Conservation (phyloP, 1,140 invertebrate species). For the Mamestra configurata region DNA sequence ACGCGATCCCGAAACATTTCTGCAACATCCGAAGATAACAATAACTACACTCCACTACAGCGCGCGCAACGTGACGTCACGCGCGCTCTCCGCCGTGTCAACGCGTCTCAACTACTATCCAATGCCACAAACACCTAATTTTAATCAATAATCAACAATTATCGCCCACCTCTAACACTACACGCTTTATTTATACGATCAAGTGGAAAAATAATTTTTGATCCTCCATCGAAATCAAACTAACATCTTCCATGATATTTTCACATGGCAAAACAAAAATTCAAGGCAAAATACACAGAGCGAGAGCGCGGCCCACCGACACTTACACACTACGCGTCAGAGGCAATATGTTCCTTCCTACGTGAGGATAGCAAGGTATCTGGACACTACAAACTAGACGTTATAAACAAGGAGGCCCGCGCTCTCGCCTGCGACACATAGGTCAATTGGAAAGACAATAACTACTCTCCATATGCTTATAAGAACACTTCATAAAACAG, state of each 20-base stretch:
- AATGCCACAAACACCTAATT: slow-evolving; percentile 85
- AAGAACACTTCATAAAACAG: slow-evolving; percentile 87
- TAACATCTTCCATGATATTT: slow-evolving; percentile 75
- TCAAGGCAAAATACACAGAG: slow-evolving; percentile 68
- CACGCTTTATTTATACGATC: slow-evolving; percentile 84
- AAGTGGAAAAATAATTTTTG: slow-evolving; percentile 87
- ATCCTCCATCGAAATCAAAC: slow-evolving; percentile 82
- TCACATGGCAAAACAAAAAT: slow-evolving; percentile 80
- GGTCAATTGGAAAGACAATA: slow-evolving; percentile 59
- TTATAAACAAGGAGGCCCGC: slow-evolving; percentile 54
- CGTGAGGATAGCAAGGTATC: slow-evolving; percentile 57
- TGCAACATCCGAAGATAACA: slow-evolving; percentile 75
- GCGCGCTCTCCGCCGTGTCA: slow-evolving; percentile 51
- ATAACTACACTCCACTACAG: slow-evolving; percentile 75
- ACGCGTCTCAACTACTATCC: slow-evolving; percentile 75
- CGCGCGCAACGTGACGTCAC: slow-evolving; percentile 31
- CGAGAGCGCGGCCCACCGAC: slow-evolving; percentile 44
- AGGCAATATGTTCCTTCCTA: slow-evolving; percentile 47
- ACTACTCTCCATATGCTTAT: slow-evolving; percentile 79
- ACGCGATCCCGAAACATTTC: slow-evolving; percentile 74
- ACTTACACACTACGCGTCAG: slow-evolving; percentile 46
- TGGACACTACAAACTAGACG: slow-evolving; percentile 60
- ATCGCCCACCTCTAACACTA: slow-evolving; percentile 85
- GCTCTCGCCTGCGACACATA: slow-evolving; percentile 47
- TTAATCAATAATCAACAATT: slow-evolving; percentile 88